These are phyloP conservation scores for Pomatorhinus ruficollis DNA, from an alignment of 2,113 vertebrate species.

Conservation along the genomic window DNA sequence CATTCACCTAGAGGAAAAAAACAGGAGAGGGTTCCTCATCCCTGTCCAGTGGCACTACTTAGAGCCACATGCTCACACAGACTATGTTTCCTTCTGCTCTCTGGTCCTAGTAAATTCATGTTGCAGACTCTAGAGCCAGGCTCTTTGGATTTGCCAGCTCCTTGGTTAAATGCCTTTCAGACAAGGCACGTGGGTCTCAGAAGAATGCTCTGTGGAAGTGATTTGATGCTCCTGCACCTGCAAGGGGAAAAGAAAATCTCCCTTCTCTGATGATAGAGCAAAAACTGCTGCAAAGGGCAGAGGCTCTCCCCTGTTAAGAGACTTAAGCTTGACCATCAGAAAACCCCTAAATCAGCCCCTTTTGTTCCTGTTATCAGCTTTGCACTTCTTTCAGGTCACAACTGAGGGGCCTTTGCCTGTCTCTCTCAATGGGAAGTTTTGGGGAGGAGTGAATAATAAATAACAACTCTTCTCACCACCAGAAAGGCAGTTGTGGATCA, in stretches of 20 bases:
- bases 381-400: neutral
- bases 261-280: neutral
- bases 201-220: neutral
- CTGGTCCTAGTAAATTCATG: neutral
- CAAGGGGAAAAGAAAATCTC: neutral
- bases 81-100: neutral
- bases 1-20: neutral
- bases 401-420: neutral
- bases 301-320: neutral
- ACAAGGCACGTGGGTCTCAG: neutral
- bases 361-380: rapidly evolving
- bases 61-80: rapidly evolving
- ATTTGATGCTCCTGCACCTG: neutral
- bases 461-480: neutral
- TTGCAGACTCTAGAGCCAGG: neutral
- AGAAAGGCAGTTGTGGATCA: neutral
- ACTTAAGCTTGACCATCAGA: neutral
- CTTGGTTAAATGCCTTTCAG: neutral
- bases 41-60: neutral
- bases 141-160: neutral
- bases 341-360: neutral
- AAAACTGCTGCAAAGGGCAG: neutral
- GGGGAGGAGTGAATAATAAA: neutral
- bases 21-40: neutral
- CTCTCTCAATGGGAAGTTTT: neutral